Percentiles rank a stretch among this genome's conserved stretches.
Conservation (phyloP, 2,797 vertebrate genomes). For the Columba guinea region DNA sequence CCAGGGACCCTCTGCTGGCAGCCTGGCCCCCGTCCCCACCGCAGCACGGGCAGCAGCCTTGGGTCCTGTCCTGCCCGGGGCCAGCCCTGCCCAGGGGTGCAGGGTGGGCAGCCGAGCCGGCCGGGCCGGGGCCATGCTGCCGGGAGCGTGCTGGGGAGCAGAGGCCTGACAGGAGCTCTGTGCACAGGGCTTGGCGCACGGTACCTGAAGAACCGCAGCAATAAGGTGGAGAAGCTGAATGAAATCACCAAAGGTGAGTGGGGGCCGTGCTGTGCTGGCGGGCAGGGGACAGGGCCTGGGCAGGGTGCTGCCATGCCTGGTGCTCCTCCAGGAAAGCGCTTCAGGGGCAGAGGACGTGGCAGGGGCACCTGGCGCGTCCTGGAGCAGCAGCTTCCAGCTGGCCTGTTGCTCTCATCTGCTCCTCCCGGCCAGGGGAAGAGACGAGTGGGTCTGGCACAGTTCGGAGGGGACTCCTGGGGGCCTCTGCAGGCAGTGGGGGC, state of each 20-base stretch:
- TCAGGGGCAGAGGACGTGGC: no score
- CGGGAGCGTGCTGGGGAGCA: background rate
- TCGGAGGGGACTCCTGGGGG: background rate
- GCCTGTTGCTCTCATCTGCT: no score
- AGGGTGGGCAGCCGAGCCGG: background rate
- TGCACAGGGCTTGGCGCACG: background rate
- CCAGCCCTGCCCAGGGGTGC: background rate
- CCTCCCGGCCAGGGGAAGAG: background rate
- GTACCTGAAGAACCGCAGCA: background rate
- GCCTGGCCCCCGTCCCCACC: no score
- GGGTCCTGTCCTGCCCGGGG: background rate
- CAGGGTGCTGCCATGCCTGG: no score
- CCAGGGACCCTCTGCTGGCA: background rate
- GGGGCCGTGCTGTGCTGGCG: background rate
- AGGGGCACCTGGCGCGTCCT: no score
- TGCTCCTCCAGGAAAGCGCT: no score
- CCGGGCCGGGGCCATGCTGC: background rate
- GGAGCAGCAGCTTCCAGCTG: no score
- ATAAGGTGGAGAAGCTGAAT: no score
- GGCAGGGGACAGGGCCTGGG: no score
- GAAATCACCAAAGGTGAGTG: background rate
- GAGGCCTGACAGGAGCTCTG: background rate
- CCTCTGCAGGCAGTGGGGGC: background rate
- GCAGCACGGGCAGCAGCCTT: background rate
- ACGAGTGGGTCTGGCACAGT: background rate